These are phyloP conservation scores for Thermophis baileyi DNA, from an alignment of 2,113 vertebrate species.

Conservation along the genomic window DNA sequence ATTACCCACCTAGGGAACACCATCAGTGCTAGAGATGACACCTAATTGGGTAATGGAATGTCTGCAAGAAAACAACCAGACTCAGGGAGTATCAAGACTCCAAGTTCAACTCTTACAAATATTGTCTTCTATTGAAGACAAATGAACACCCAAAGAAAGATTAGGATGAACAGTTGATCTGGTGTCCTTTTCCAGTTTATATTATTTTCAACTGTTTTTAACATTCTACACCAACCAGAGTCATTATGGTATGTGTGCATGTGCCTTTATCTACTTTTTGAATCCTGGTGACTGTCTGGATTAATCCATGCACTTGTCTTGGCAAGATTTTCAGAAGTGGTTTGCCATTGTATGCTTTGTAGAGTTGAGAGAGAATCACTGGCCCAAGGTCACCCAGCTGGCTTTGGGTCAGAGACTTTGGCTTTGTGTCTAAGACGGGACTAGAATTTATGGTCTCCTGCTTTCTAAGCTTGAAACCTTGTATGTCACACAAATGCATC, in stretches of 20 bases:
- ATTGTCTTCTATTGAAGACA: too few species aligned
- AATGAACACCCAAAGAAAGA: too few species aligned
- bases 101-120: neutral
- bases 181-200: neutral
- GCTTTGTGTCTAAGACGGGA: neutral
- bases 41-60: neutral
- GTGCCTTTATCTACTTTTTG: neutral
- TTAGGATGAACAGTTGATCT: too few species aligned
- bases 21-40: neutral
- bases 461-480: neutral
- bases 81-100: neutral
- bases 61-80: neutral
- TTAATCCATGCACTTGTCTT: neutral
- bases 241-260: neutral
- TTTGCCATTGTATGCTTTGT: neutral
- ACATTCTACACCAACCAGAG: neutral
- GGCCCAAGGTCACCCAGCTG: neutral
- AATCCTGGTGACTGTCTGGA: neutral
- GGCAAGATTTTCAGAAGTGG: neutral
- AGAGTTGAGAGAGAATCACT: neutral
- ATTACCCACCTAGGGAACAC: neutral
- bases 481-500: neutral
- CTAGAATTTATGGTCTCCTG: neutral
- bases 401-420: neutral
- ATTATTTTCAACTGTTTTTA: neutral